These are phyloP conservation scores for Chondrosia reniformis DNA, from an alignment of 37 sponge, comb jelly and placozoan species.

Conservation along the genomic window DNA sequence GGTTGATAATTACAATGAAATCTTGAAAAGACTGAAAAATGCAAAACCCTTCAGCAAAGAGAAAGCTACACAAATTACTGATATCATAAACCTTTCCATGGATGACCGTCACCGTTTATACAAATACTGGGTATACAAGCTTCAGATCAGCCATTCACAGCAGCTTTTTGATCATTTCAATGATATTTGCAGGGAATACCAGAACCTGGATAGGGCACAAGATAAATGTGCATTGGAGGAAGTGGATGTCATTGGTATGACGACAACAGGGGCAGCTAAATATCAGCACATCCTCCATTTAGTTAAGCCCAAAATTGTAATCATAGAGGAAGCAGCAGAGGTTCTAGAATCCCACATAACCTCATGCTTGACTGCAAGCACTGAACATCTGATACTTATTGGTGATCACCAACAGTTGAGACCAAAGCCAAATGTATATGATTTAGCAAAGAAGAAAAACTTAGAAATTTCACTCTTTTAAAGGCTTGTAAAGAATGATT, in stretches of 20 bases:
- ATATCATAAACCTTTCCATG: slow-evolving; percentile 24
- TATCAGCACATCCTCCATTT: slow-evolving; percentile 27
- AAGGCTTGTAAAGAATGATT: slow-evolving; percentile 24
- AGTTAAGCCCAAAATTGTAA: slow-evolving; percentile 39
- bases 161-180: neutral
- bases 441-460: slow-evolving; percentile 31
- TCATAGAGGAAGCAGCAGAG: slow-evolving; percentile 64
- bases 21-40: neutral
- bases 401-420: slow-evolving; percentile 59
- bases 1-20: neutral
- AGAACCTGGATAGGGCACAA: neutral
- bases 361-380: slow-evolving; percentile 18
- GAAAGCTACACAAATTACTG: slow-evolving; percentile 23
- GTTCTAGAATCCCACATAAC: slow-evolving; percentile 45
- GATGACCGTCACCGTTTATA: slow-evolving; percentile 53
- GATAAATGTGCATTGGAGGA: slow-evolving; percentile 12
- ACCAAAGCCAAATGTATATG: slow-evolving; percentile 31
- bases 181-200: slow-evolving; percentile 3
- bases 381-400: slow-evolving; percentile 42
- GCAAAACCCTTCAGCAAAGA: slow-evolving; percentile 30
- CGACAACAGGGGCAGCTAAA: slow-evolving; percentile 52
- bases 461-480: slow-evolving; percentile 50
- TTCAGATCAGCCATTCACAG: neutral
- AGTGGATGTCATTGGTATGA: slow-evolving; percentile 47
- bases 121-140: slow-evolving; percentile 52